phyloP scores from a whole-genome alignment of 2,797 vertebrate species.

The Aotus griseimembra region DNA sequence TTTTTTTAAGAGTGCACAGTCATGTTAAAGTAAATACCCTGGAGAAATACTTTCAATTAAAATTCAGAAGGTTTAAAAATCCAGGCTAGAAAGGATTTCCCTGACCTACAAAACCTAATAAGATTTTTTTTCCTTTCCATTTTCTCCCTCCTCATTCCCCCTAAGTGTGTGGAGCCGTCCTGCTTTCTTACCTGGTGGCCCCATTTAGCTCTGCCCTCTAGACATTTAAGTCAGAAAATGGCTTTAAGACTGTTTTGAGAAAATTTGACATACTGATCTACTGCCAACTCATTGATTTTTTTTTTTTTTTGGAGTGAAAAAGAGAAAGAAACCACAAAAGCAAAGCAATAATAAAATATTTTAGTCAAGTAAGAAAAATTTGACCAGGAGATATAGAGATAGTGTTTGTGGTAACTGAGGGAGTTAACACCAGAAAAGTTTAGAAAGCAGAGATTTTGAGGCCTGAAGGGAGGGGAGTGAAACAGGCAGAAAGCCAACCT shows the following conservation, averaged over 20 bases:
- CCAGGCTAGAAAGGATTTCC: slow-evolving; percentile 82
- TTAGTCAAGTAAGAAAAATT: slow-evolving; percentile 52
- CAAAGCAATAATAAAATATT: slow-evolving; percentile 25
- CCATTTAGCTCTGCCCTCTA: slow-evolving; percentile 73
- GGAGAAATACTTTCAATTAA: slow-evolving; percentile 83
- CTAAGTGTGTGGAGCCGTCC: slow-evolving; percentile 1
- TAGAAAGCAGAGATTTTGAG: background rate
- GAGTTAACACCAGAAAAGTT: background rate
- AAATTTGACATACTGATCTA: slow-evolving; percentile 76
- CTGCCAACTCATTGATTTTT: slow-evolving; percentile 62
- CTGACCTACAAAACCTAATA: slow-evolving; percentile 82
- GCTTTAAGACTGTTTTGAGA: slow-evolving; percentile 71
- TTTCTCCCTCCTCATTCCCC: slow-evolving; percentile 35
- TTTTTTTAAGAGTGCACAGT: slow-evolving; percentile 78
- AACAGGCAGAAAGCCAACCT: background rate
- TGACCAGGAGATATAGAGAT: slow-evolving; percentile 55
- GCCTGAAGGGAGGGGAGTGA: background rate
- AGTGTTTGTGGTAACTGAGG: background rate
- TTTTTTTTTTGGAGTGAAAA: slow-evolving; percentile 28
- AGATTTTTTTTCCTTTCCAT: slow-evolving; percentile 67
- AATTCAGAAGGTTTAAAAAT: slow-evolving; percentile 82
- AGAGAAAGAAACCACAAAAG: slow-evolving; percentile 49
- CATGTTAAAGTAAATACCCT: slow-evolving; percentile 79
- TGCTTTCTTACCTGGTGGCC: slow-evolving; percentile 74
- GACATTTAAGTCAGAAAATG: slow-evolving; percentile 76